Conservation (phyloP, 2,888 invertebrate genomes). For the Tuberolachnus salignus region DNA sequence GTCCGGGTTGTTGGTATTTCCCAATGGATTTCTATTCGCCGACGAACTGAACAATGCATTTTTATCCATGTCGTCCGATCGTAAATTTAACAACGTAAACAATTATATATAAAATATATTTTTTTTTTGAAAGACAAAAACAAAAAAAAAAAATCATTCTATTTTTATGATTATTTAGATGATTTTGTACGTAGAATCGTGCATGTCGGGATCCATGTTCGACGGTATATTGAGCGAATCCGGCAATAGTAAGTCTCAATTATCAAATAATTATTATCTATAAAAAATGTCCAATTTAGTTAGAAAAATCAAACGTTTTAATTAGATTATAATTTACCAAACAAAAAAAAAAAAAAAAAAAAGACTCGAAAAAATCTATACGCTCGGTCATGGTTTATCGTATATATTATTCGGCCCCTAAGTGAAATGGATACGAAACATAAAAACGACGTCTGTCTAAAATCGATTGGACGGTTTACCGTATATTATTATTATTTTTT, state of each 20-base stretch:
- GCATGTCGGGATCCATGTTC: conserved; percentile 71
- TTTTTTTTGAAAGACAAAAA: not conserved
- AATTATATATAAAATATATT: conserved; percentile 3
- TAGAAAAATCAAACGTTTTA: too few species aligned
- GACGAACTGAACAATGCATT: conserved; percentile 61
- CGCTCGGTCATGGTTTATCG: too few species aligned
- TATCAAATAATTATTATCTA: too few species aligned
- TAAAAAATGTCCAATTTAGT: too few species aligned
- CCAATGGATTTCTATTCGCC: conserved; percentile 62
- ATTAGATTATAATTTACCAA: too few species aligned
- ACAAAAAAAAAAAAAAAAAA: too few species aligned
- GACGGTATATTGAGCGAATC: conserved; percentile 65
- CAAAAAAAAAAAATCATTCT: not conserved
- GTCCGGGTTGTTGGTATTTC: conserved; percentile 66
- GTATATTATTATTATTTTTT: too few species aligned
- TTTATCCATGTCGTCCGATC: conserved; percentile 59
- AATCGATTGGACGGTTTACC: too few species aligned
- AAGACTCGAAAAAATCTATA: too few species aligned
- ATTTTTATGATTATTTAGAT: conserved; percentile 62
- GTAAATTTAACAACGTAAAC: conserved; percentile 60
- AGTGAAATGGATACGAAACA: too few species aligned
- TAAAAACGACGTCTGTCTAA: too few species aligned
- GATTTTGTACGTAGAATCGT: conserved; percentile 69
- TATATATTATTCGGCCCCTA: too few species aligned
- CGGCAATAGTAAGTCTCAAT: conserved; percentile 64